Percentiles rank a stretch among this genome's conserved stretches.
phyloP scores from a whole-genome alignment of 1,140 invertebrate genomes.

The Chymomyza costata region DNA sequence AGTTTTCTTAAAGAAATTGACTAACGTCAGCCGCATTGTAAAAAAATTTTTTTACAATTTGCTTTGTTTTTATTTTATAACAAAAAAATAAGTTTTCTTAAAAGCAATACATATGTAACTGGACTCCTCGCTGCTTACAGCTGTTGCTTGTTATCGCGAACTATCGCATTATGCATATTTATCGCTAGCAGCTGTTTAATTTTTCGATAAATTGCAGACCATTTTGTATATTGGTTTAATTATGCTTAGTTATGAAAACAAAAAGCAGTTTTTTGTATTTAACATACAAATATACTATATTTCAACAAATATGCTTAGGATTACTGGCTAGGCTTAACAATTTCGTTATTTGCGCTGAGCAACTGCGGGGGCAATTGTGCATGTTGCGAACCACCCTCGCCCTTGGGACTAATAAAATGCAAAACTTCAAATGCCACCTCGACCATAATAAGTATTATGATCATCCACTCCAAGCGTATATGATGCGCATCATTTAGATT shows the following conservation, averaged over 20 bases:
- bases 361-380: neutral
- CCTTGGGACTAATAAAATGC: constrained; percentile 79
- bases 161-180: constrained; percentile 1
- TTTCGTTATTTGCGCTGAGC: neutral
- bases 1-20: constrained; percentile 70
- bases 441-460: constrained; percentile 95
- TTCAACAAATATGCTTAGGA: too few species aligned
- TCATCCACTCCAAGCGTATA: constrained; percentile 95
- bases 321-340: too few species aligned
- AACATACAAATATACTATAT: neutral
- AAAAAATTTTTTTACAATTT: neutral
- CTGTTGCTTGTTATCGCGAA: constrained; percentile 5
- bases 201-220: too few species aligned
- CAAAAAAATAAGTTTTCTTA: neutral
- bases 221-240: too few species aligned
- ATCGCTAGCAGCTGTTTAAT: too few species aligned
- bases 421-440: constrained; percentile 93
- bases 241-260: too few species aligned
- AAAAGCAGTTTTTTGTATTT: too few species aligned
- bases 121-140: constrained; percentile 36
- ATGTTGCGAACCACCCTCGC: constrained; percentile 14
- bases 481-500: constrained; percentile 95
- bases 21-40: constrained; percentile 61
- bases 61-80: neutral
- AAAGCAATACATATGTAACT: constrained; percentile 31